Evolutionary conservation across 2,888 invertebrate genomes (phyloP).

Genomic region (Encarsia formosa): DNA sequence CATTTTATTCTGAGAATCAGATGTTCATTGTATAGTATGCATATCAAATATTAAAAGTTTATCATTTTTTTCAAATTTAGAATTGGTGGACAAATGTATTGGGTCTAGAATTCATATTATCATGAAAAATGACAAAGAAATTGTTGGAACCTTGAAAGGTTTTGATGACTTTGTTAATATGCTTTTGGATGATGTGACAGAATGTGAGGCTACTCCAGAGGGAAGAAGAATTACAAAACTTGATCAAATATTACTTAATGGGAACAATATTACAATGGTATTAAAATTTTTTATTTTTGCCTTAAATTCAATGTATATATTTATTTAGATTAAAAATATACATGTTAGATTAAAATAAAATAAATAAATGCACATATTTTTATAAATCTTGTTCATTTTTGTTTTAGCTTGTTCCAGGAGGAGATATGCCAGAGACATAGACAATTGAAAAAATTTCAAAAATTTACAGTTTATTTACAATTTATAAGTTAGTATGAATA

Average conservation of each 20-base stretch:
- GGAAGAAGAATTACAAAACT: constrained; percentile 93
- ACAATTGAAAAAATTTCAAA: constrained; percentile 10
- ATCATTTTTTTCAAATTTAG: constrained; percentile 54
- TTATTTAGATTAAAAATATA: no score
- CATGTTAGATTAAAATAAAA: no score
- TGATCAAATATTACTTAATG: constrained; percentile 96
- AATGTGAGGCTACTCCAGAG: constrained; percentile 96
- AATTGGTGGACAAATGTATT: constrained; percentile 98
- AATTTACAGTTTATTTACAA: constrained; percentile 2
- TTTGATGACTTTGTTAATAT: constrained; percentile 99
- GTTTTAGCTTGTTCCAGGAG: constrained; percentile 70
- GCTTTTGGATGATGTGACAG: constrained; percentile 95
- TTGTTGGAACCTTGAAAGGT: constrained; percentile 94
- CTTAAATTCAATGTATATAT: no score
- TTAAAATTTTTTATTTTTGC: no score
- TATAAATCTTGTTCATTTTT: constrained; percentile 22
- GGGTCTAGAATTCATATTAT: constrained; percentile 98
- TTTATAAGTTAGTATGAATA: constrained; percentile 3
- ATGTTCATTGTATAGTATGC: background rate
- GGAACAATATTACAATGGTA: constrained; percentile 99
- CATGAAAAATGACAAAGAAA: constrained; percentile 99
- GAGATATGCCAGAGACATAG: constrained; percentile 67
- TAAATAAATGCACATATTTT: background rate
- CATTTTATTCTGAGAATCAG: background rate
- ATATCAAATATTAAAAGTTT: background rate